These are phyloP conservation scores for Prenolepis imparis DNA, from an alignment of 2,888 invertebrate genomes.

Conservation along the genomic window DNA sequence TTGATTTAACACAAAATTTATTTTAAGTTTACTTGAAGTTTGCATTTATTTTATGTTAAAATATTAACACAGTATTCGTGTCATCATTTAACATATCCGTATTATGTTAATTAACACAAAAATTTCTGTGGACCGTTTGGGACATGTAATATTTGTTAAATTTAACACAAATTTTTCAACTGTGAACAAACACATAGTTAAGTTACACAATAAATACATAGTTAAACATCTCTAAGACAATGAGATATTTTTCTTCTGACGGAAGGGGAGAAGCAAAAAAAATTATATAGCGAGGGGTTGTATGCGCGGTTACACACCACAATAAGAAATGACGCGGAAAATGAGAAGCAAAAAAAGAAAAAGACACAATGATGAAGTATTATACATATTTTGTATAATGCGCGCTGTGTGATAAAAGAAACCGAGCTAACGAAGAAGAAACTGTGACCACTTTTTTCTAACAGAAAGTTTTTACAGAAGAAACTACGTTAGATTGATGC, in stretches of 20 bases:
- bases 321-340: slow-evolving; percentile 67
- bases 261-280: slow-evolving; percentile 27
- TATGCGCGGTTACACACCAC: slow-evolving; percentile 19
- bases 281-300: slow-evolving; percentile 34
- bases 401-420: slow-evolving; percentile 48
- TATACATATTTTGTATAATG: slow-evolving; percentile 53
- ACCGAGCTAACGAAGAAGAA: slow-evolving; percentile 44
- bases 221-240: not conserved
- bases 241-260: slow-evolving; percentile 20
- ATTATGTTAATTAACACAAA: too few relatives aligned
- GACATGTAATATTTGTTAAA: too few relatives aligned
- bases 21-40: too few relatives aligned
- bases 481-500: not conserved
- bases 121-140: too few relatives aligned
- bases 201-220: not conserved
- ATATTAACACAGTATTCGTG: too few relatives aligned
- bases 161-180: too few relatives aligned
- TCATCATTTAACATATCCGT: too few relatives aligned
- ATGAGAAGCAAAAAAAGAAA: slow-evolving; percentile 41
- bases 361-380: slow-evolving; percentile 42
- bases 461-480: not conserved
- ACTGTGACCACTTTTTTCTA: slow-evolving; percentile 31
- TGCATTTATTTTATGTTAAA: too few relatives aligned
- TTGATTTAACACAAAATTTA: too few relatives aligned
- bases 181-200: too few relatives aligned